Base-by-base conservation (phyloP, 2,888 invertebrate genomes). In the Cataglyphis rosenhaueri region DNA sequence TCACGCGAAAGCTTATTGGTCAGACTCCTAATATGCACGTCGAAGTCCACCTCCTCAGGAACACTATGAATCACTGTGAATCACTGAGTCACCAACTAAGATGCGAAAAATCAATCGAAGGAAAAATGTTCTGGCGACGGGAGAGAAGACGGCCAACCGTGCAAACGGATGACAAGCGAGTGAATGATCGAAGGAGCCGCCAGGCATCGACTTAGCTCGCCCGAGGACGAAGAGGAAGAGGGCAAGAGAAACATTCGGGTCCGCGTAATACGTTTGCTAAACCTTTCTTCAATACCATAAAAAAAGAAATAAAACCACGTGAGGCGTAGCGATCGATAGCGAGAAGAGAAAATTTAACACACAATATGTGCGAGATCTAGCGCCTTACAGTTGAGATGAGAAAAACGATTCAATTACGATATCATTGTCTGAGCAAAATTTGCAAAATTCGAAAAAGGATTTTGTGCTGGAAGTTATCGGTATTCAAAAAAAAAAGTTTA, bases 141-240 rank as follows among this genome's bases (percentile, higher is more conserved):
- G 65, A 66, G 75, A 64, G 75, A 82, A 52, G 75, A 62, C 64
- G 32, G 71, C 83, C 65, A 83, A 81, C 83, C 79, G 82, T 83
- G 81, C 86, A 88, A 91, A 91, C 91, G 89, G 89, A 89, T 90
- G 92, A 92, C 91, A 92, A 91, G 89, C 90, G 90, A 91, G 91
- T 90, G 93, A 92, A 92, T 88, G 90, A 87, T 86, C 88, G 87
- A 85, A 89, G 87, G 85, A 85, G 82, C 85, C 21, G 75, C 55
- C 38, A 79, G 87, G 82, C 84, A 82, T 79, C 85, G 85, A 78
- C 84, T 85, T 83, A 2, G 86, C 85, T 86, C 84, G 85, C 88
- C 74, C 66, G 85, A 87, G 85, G 86, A 90, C 85, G 88, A 88
- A 87, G 87, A 87, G 87, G 83, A 88, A 88, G 83, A 87, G 85